Base-by-base conservation (phyloP, 2,888 invertebrate species). In the Lumbricus terrestris region DNA sequence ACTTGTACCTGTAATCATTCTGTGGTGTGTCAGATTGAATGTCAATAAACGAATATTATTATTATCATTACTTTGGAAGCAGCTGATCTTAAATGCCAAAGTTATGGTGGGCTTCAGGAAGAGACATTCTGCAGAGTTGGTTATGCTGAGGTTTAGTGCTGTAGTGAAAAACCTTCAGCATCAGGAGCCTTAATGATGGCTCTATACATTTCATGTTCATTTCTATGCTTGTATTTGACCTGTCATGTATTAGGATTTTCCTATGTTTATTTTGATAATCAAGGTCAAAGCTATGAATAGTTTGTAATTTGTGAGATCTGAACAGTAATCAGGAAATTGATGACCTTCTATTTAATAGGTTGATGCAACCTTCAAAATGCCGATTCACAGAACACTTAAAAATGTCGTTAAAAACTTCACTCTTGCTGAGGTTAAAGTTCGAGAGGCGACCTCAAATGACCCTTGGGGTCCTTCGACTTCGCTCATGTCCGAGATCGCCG, bases 361-460 rank as follows among this genome's bases (percentile, higher is more conserved):
- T 69, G n/a, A 69, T n/a, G 69, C n/a, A 34, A 88, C 35, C 69
- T 89, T 88, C 88, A 88, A 23, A 83, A 91, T 92, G 92, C 93
- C 95, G 33, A 95, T 99, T 95, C 97, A 99, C 95, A 97, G 99
- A 95, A 98, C 98, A 96, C 97, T 99, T 93, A 98, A 99, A 96
- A 99, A 99, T 96, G 97, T 99, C 94, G 99, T 99, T 95, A 98
- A 99, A 96, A 99, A 99, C 95, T 99, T 99, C 96, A 98, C 98
- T 93, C 99, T 99, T 96, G 98, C 99, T 93, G 99, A 99, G 97
- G 97, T 98, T 93, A 99, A 99, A 96, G 99, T 99, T 94, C 97
- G 99, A 93, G 99, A 99, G 96, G 99, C 99, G 29, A 99, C 99
- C 90, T 98, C 98, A 93, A 99, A 99, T 96, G 99, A 99, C 96